Percentiles rank a stretch among this genome's conserved stretches.
Evolutionary conservation across 2,888 invertebrate genomes (phyloP).

Genomic region (Dynastes hyllus): DNA sequence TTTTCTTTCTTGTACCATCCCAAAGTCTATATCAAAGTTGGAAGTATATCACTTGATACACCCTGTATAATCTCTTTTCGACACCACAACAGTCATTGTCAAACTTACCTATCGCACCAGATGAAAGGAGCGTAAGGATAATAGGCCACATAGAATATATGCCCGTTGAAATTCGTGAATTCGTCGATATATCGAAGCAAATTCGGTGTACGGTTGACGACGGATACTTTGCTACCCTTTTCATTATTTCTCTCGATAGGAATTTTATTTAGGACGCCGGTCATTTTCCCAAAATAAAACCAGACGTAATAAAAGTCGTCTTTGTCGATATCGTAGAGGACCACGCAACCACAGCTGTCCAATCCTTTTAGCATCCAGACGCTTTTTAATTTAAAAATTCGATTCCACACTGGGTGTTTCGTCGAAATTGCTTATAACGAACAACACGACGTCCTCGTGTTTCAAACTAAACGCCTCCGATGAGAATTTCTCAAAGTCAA

Average conservation of each 20-base stretch:
- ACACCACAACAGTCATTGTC: not conserved
- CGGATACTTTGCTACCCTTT: not conserved
- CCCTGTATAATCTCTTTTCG: not conserved
- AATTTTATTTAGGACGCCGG: slow-evolving; percentile 46
- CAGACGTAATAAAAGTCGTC: slow-evolving; percentile 47
- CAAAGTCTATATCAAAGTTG: no score
- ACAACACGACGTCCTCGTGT: slow-evolving; percentile 45
- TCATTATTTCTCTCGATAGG: not conserved
- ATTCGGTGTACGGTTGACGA: not conserved
- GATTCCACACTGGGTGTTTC: slow-evolving; percentile 1
- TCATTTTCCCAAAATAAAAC: slow-evolving; percentile 47
- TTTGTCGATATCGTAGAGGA: slow-evolving; percentile 39
- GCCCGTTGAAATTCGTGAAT: slow-evolving; percentile 51
- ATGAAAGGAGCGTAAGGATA: slow-evolving; percentile 50
- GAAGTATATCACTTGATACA: no score
- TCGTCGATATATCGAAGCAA: slow-evolving; percentile 46
- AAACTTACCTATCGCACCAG: slow-evolving; percentile 46
- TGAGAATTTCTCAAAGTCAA: slow-evolving; percentile 46
- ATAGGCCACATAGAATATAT: slow-evolving; percentile 49
- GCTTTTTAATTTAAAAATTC: slow-evolving; percentile 29
- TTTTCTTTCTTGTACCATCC: no score
- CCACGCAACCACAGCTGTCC: slow-evolving; percentile 39
- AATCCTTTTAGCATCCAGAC: slow-evolving; percentile 48
- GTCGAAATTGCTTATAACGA: slow-evolving; percentile 8
- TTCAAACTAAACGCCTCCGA: slow-evolving; percentile 37